phyloP scores from a whole-genome alignment of 2,113 vertebrate genomes.

The Xyrauchen texanus region DNA sequence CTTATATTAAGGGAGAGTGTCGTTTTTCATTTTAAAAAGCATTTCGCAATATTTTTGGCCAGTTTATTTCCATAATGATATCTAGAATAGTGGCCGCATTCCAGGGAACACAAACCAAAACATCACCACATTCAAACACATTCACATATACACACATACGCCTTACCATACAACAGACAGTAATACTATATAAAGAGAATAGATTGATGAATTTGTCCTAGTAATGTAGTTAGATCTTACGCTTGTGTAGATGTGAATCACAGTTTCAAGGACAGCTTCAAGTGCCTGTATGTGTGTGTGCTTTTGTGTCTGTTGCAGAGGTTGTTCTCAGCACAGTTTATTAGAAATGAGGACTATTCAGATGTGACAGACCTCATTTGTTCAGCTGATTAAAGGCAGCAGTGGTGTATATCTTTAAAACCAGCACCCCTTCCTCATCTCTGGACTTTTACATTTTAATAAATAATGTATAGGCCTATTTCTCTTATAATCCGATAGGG shows the following conservation, averaged over 20 bases:
- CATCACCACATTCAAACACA: neutral
- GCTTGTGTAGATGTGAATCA: neutral
- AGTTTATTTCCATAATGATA: slow-evolving; percentile 24
- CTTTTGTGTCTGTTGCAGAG: neutral
- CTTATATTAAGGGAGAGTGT: slow-evolving; percentile 19
- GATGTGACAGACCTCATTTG: slow-evolving; percentile 20
- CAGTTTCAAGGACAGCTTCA: neutral
- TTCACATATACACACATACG: neutral
- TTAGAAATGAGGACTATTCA: slow-evolving; percentile 32
- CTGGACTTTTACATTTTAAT: too few relatives aligned
- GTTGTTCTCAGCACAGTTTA: neutral
- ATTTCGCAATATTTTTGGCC: slow-evolving; percentile 42
- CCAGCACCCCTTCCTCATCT: neutral
- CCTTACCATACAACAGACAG: neutral
- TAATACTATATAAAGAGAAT: too few relatives aligned
- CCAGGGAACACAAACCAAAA: slow-evolving; percentile 1
- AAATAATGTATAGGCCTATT: too few relatives aligned
- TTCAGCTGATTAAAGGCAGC: slow-evolving; percentile 12
- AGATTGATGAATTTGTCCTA: too few relatives aligned
- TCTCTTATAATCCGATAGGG: too few relatives aligned
- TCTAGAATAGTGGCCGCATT: neutral
- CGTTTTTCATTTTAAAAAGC: slow-evolving; percentile 39
- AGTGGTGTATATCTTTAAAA: slow-evolving; percentile 11
- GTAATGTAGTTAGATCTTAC: neutral
- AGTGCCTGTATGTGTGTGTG: neutral